These are phyloP conservation scores for Aplocera efformata DNA, from an alignment of 2,888 invertebrate genomes.

Conservation along the genomic window DNA sequence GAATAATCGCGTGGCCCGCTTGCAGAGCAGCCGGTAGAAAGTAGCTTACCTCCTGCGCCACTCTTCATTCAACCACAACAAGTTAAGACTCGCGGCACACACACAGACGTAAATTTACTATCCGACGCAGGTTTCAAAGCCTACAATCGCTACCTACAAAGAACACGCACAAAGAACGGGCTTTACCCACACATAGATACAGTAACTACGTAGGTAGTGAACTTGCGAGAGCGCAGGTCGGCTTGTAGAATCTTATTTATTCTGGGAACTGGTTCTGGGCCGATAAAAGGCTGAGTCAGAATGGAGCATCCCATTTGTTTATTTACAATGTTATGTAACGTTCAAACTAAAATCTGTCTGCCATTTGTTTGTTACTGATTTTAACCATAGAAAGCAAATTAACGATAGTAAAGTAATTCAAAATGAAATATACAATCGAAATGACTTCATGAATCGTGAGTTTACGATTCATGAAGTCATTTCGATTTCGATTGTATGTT, in stretches of 20 bases:
- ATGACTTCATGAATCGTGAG: no score
- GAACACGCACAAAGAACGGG: background rate
- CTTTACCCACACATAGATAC: constrained; percentile 27
- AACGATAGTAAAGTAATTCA: no score
- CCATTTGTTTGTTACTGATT: background rate
- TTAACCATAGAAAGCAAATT: no score
- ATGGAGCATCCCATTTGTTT: constrained; percentile 33
- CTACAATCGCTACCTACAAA: constrained; percentile 19
- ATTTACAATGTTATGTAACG: constrained; percentile 25
- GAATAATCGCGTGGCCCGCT: constrained; percentile 49
- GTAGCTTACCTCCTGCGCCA: constrained; percentile 74
- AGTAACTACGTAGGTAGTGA: constrained; percentile 25
- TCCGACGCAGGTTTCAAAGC: constrained; percentile 32
- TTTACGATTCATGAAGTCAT: no score
- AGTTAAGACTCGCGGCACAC: constrained; percentile 65
- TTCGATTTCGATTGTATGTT: no score
- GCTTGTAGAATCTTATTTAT: constrained; percentile 59
- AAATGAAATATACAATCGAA: no score
- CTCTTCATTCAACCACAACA: constrained; percentile 76
- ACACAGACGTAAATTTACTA: constrained; percentile 39
- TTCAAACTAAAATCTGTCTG: constrained; percentile 2
- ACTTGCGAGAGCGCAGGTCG: constrained; percentile 66
- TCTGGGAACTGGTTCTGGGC: constrained; percentile 62
- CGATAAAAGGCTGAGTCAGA: constrained; percentile 70
- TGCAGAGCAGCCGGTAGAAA: constrained; percentile 65